Conservation (phyloP, 1,140 invertebrate genomes). For the Odontomachus brunneus region DNA sequence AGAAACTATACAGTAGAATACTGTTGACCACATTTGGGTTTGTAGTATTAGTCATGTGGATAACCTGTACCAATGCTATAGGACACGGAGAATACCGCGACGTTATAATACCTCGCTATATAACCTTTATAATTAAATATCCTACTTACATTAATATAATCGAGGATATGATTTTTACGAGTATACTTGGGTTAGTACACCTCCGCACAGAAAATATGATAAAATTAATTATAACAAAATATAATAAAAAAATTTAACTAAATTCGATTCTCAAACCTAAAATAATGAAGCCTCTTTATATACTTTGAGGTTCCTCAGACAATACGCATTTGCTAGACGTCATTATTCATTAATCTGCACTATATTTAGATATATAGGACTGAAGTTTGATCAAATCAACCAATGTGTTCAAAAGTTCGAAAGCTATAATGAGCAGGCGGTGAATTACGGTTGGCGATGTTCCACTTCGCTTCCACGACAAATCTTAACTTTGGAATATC, state of each 20-base stretch:
- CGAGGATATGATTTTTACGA: background rate
- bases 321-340: background rate
- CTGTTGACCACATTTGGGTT: background rate
- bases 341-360: background rate
- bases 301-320: background rate
- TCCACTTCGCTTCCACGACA: background rate
- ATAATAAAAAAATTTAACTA: no score
- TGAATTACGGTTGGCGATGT: background rate
- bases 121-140: background rate
- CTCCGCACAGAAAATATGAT: background rate
- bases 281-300: background rate
- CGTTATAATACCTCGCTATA: background rate
- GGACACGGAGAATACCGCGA: background rate
- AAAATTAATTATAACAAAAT: no score
- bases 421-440: background rate
- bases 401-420: background rate
- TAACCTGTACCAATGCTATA: background rate
- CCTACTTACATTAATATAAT: background rate
- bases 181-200: conserved; percentile 6
- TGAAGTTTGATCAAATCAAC: conserved; percentile 30
- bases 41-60: background rate
- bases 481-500: background rate
- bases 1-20: background rate
- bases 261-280: background rate
- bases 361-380: conserved; percentile 1